Percentiles rank a stretch among this genome's conserved stretches.
Evolutionary conservation across 2,113 vertebrate species (phyloP).

Genomic region (Eleginops maclovinus): DNA sequence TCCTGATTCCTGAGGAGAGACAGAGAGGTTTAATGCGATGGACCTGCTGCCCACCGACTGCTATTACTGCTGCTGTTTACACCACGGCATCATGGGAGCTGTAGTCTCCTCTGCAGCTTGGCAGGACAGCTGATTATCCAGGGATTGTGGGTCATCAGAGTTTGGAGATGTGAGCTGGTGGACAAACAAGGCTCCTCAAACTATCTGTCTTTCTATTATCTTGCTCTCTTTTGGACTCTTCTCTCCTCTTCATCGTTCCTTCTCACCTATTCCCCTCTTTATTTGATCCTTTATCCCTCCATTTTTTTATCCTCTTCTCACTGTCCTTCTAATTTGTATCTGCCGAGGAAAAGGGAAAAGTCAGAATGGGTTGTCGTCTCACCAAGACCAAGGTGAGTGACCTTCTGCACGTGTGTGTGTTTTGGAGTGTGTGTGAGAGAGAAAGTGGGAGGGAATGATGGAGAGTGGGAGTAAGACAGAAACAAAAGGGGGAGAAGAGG

Average conservation of each 20-base stretch:
- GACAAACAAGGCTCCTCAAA: conserved; percentile 39
- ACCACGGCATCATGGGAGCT: conserved; percentile 66
- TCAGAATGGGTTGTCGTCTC: conserved; percentile 73
- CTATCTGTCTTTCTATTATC: conserved; percentile 37
- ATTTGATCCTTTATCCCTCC: not conserved
- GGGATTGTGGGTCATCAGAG: conserved; percentile 55
- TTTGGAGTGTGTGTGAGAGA: not conserved
- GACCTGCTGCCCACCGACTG: conserved; percentile 59
- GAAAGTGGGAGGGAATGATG: not conserved
- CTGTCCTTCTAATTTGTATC: conserved; percentile 4
- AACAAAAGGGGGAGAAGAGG: not conserved
- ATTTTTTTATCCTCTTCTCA: not conserved
- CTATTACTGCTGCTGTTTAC: conserved; percentile 56
- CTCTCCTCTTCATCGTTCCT: not conserved
- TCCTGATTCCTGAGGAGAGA: conserved; percentile 25
- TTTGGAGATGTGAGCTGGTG: conserved; percentile 70
- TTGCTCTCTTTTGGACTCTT: conserved; percentile 29
- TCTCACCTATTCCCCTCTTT: not conserved
- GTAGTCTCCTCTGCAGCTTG: conserved; percentile 44
- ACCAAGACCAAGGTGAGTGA: conserved; percentile 75
- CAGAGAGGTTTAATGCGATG: conserved; percentile 30
- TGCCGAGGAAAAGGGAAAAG: not conserved
- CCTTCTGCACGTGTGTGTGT: conserved; percentile 45
- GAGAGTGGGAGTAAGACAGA: not conserved
- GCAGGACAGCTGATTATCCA: conserved; percentile 58